These are phyloP conservation scores for Thrips palmi DNA, from an alignment of 1,140 invertebrate genomes.

Conservation along the genomic window DNA sequence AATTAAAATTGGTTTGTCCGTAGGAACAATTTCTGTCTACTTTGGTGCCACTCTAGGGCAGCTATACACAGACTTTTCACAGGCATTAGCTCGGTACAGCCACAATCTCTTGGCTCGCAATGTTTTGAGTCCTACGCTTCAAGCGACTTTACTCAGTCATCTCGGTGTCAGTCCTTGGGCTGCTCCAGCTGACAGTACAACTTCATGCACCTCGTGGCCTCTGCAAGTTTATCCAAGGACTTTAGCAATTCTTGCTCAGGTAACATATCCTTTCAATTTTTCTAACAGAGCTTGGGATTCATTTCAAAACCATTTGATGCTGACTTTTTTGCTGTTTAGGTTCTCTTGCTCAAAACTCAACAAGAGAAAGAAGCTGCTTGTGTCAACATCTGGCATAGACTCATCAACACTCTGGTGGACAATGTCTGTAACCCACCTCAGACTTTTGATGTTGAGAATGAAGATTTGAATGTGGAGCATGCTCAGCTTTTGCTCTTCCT, in stretches of 20 bases:
- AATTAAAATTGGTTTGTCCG: constrained; percentile 15
- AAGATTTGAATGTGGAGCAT: constrained; percentile 91
- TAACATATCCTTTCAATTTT: constrained; percentile 17
- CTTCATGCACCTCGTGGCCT: constrained; percentile 44
- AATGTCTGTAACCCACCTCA: constrained; percentile 43
- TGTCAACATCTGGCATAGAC: constrained; percentile 74
- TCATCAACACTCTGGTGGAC: constrained; percentile 70
- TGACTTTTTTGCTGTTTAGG: constrained; percentile 25
- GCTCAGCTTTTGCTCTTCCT: constrained; percentile 81
- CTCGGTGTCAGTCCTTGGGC: constrained; percentile 57
- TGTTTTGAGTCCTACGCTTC: constrained; percentile 41
- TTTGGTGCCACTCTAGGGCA: constrained; percentile 46
- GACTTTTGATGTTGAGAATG: constrained; percentile 39
- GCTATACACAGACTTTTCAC: constrained; percentile 61
- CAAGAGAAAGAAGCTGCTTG: constrained; percentile 74
- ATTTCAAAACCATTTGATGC: background rate
- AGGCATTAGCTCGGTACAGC: constrained; percentile 57
- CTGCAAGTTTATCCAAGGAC: constrained; percentile 71
- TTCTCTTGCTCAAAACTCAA: constrained; percentile 59
- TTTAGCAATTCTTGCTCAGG: constrained; percentile 59
- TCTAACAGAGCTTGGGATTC: background rate
- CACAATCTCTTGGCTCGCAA: constrained; percentile 65
- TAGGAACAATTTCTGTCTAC: constrained; percentile 54
- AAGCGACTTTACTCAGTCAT: constrained; percentile 53
- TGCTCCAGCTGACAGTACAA: constrained; percentile 23